These are phyloP conservation scores for Caenorhabditis japonica DNA, from an alignment of 2,888 invertebrate genomes.

Conservation along the genomic window DNA sequence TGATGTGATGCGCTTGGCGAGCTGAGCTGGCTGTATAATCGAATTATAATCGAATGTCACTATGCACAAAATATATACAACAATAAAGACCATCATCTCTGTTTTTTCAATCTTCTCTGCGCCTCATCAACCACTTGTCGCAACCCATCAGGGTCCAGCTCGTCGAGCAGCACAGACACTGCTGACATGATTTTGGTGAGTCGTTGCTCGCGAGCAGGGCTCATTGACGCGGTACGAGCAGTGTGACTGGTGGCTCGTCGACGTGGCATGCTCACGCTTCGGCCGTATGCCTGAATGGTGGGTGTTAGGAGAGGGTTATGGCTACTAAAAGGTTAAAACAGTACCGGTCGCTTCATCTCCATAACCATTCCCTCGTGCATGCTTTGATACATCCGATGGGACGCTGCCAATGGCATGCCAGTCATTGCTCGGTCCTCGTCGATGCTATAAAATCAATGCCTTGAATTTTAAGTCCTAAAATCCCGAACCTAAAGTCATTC, in stretches of 20 bases:
- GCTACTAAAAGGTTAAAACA: too few relatives aligned
- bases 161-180: constrained; percentile 67
- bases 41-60: too few relatives aligned
- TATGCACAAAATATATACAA: too few relatives aligned
- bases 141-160: constrained; percentile 66
- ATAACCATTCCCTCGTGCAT: constrained; percentile 53
- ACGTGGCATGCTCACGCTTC: constrained; percentile 53
- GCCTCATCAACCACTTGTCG: constrained; percentile 68
- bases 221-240: constrained; percentile 53
- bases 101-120: constrained; percentile 68
- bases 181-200: constrained; percentile 69
- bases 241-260: constrained; percentile 31
- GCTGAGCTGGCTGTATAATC: too few relatives aligned
- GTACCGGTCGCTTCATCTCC: constrained; percentile 39
- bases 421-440: constrained; percentile 54
- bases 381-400: constrained; percentile 55
- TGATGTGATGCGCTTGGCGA: too few relatives aligned
- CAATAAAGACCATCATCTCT: constrained; percentile 46
- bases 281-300: constrained; percentile 39
- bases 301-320: too few relatives aligned
- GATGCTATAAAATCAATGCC: constrained; percentile 42
- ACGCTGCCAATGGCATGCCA: constrained; percentile 40
- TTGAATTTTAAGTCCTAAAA: too few relatives aligned
- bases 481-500: constrained; percentile 54
- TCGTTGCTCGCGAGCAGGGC: constrained; percentile 67